Conservation (phyloP, 2,797 vertebrate species). For the Mormyrops boulengeri region DNA sequence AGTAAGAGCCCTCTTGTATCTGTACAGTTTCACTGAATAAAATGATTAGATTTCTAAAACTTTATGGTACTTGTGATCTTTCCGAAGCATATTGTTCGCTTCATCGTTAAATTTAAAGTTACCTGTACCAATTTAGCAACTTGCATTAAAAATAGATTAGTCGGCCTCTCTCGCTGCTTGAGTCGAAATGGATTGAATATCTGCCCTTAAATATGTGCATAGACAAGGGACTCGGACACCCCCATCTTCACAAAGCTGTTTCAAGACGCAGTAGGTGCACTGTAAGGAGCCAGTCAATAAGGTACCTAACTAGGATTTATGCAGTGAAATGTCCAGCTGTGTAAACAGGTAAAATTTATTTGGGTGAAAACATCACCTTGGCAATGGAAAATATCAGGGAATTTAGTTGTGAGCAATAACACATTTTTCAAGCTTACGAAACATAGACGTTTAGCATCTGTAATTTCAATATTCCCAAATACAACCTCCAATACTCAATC, state of each 20-base stretch:
- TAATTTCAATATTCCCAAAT: not conserved
- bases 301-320: not conserved
- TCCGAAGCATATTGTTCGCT: not conserved
- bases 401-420: not conserved
- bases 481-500: not conserved
- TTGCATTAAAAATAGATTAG: not conserved
- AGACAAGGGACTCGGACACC: not conserved
- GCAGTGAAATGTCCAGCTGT: not conserved
- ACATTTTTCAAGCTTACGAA: not conserved
- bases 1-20: slow-evolving; percentile 43
- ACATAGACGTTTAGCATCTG: not conserved
- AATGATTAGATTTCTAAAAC: slow-evolving; percentile 57
- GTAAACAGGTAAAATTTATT: not conserved
- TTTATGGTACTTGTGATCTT: slow-evolving; percentile 16
- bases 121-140: not conserved
- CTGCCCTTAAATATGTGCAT: not conserved
- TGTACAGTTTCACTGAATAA: slow-evolving; percentile 74
- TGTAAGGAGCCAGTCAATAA: not conserved
- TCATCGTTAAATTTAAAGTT: not conserved
- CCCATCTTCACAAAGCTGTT: not conserved
- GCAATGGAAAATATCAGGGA: not conserved
- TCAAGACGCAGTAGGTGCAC: not conserved
- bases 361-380: not conserved
- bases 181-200: not conserved
- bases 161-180: not conserved